Evolutionary conservation across 2,888 invertebrate species (phyloP).

Genomic region (Microchrysa polita): DNA sequence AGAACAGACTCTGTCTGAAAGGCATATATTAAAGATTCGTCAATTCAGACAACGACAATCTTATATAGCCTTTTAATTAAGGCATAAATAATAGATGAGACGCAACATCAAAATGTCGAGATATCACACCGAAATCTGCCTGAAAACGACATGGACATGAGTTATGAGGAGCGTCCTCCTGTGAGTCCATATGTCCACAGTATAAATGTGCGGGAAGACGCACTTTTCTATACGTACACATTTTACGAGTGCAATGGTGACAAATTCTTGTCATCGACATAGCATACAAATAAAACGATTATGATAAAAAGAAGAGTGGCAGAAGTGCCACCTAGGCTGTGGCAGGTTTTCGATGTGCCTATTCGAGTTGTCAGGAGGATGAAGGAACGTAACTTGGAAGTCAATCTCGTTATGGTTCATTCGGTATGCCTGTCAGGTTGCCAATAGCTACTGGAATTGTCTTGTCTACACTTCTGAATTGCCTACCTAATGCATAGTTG

Average conservation of each 20-base stretch:
- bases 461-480: slow-evolving; percentile 37
- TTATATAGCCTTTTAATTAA: slow-evolving; percentile 44
- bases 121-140: slow-evolving; percentile 31
- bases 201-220: too few relatives aligned
- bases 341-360: too few relatives aligned
- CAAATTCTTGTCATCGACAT: slow-evolving; percentile 36
- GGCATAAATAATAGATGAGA: slow-evolving; percentile 43
- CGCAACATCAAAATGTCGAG: not conserved
- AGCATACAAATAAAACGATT: slow-evolving; percentile 42
- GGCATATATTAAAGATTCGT: slow-evolving; percentile 33
- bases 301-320: slow-evolving; percentile 38
- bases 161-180: slow-evolving; percentile 31
- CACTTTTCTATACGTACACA: slow-evolving; percentile 39
- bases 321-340: slow-evolving; percentile 25
- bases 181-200: not conserved
- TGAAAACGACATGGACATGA: slow-evolving; percentile 33
- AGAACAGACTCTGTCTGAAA: too few relatives aligned
- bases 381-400: not conserved
- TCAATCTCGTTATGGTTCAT: slow-evolving; percentile 27
- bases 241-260: slow-evolving; percentile 44
- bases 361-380: not conserved
- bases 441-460: slow-evolving; percentile 43
- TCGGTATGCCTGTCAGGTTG: slow-evolving; percentile 41
- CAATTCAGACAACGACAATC: slow-evolving; percentile 16
- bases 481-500: slow-evolving; percentile 38